Percentiles rank a stretch among this genome's conserved stretches.
Evolutionary conservation across 1,140 invertebrate species (phyloP).

Genomic region (Hyphantria cunea): DNA sequence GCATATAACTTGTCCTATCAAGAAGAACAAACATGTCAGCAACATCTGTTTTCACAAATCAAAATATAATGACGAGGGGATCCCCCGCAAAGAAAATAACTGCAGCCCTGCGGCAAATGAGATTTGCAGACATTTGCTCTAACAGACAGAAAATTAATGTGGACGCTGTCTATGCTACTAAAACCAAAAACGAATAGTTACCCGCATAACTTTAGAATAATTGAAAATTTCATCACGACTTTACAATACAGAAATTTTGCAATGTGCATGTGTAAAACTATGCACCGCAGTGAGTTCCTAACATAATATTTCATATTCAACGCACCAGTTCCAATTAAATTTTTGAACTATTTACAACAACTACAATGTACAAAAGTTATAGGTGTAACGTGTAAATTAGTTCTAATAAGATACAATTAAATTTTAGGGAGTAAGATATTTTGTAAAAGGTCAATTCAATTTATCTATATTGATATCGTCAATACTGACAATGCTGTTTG

Average conservation of each 20-base stretch:
- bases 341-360: no score
- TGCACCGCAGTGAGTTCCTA: no score
- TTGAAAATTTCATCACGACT: not conserved
- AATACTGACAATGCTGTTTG: no score
- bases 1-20: not conserved
- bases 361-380: no score
- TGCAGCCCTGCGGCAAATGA: constrained; percentile 40
- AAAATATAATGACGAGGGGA: constrained; percentile 45
- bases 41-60: constrained; percentile 49
- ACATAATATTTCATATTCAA: no score
- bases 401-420: no score
- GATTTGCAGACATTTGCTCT: constrained; percentile 37
- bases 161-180: constrained; percentile 15
- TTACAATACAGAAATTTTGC: not conserved
- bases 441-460: no score
- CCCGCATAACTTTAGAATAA: not conserved
- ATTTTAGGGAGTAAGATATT: no score
- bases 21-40: constrained; percentile 37
- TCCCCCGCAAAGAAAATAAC: constrained; percentile 38
- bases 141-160: constrained; percentile 40
- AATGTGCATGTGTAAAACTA: not conserved
- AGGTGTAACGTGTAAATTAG: no score
- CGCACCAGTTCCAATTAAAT: no score
- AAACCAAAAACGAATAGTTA: not conserved
- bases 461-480: no score